These are phyloP conservation scores for Ispidina picta DNA, from an alignment of 2,797 vertebrate species.

Conservation along the genomic window DNA sequence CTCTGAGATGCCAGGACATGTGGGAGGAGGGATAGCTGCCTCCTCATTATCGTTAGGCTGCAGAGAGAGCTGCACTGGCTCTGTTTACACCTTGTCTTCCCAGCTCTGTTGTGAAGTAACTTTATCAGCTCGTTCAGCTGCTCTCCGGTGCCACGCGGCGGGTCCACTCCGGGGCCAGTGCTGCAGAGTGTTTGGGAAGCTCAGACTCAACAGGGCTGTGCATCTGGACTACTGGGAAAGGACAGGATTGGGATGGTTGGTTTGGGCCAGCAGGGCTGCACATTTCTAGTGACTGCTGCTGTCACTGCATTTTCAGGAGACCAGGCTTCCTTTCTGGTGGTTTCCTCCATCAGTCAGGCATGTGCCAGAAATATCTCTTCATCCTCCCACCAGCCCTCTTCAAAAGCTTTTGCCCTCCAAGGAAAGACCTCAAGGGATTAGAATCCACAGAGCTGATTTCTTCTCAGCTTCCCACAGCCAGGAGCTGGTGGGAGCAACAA, in stretches of 20 bases:
- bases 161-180: not conserved
- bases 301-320: no score
- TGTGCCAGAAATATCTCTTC: not conserved
- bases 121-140: slow-evolving; percentile 7
- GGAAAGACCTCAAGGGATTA: not conserved
- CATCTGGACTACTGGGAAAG: no score
- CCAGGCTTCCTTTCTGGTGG: no score
- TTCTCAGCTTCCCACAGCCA: not conserved
- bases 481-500: not conserved
- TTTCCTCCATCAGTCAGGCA: not conserved
- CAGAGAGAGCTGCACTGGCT: not conserved
- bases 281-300: no score
- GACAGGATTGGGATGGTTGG: no score
- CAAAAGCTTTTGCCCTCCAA: not conserved
- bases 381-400: not conserved
- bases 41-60: not conserved
- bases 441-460: not conserved
- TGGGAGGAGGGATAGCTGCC: slow-evolving; percentile 23
- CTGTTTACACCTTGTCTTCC: not conserved
- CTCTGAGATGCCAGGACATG: not conserved
- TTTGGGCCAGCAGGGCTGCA: no score
- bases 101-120: not conserved
- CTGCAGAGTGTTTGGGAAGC: not conserved
- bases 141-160: not conserved
- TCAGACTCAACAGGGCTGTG: not conserved